Conservation (phyloP, 2,797 vertebrate genomes). For the Propithecus perrieri region DNA sequence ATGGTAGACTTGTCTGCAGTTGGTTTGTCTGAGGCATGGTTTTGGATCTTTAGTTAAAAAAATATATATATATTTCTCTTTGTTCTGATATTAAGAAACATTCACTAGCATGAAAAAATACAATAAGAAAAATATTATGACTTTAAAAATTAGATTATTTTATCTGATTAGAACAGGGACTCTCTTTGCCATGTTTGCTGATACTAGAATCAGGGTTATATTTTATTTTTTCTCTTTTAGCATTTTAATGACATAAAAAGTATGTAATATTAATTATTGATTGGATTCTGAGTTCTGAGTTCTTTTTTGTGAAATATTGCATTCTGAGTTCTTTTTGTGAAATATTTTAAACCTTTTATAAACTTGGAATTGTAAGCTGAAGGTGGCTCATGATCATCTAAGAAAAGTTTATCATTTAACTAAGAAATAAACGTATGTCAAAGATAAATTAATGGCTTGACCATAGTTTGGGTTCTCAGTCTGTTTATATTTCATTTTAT, state of each 20-base stretch:
- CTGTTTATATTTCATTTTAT: not conserved
- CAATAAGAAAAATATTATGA: not conserved
- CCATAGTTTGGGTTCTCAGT: not conserved
- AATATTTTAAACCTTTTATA: conserved; percentile 13
- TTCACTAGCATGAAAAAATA: not conserved
- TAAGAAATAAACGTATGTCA: not conserved
- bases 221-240: not conserved
- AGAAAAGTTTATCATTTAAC: not conserved
- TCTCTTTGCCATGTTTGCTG: not conserved
- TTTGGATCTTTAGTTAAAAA: not conserved
- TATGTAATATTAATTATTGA: not conserved
- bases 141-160: not conserved
- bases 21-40: not conserved
- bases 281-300: not conserved
- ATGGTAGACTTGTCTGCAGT: not conserved
- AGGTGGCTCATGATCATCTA: not conserved
- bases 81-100: not conserved
- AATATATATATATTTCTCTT: not conserved
- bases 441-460: not conserved
- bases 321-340: not conserved
- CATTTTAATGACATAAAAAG: not conserved
- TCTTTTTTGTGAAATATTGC: not conserved
- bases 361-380: not conserved
- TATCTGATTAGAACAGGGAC: not conserved
- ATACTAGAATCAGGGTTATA: not conserved